Conservation (phyloP, 1,140 invertebrate species). For the Lordiphosa collinella region DNA sequence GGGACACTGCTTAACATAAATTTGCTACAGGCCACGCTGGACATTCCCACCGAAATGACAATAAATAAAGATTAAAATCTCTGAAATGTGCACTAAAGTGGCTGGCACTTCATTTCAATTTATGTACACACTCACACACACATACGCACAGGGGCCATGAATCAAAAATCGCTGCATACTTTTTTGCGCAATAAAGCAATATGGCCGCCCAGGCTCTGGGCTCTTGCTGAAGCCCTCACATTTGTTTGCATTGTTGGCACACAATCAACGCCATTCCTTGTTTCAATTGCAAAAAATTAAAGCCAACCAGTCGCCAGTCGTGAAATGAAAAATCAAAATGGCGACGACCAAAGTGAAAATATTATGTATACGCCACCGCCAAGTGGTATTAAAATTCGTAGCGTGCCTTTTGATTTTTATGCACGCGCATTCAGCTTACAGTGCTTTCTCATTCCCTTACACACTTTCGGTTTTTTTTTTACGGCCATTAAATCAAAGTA, state of each 20-base stretch:
- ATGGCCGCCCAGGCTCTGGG: slow-evolving; percentile 12
- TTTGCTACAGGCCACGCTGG: slow-evolving; percentile 20
- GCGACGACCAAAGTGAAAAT: slow-evolving; percentile 33
- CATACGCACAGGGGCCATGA: slow-evolving; percentile 29
- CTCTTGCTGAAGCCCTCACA: slow-evolving; percentile 4
- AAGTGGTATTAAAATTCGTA: slow-evolving; percentile 66
- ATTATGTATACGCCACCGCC: slow-evolving; percentile 60
- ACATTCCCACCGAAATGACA: slow-evolving; percentile 35
- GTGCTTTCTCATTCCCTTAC: slow-evolving; percentile 9
- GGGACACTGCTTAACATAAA: slow-evolving; percentile 45
- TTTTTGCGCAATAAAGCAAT: slow-evolving; percentile 50
- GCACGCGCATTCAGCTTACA: slow-evolving; percentile 28
- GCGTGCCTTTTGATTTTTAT: slow-evolving; percentile 57
- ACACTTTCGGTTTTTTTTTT: slow-evolving; percentile 31
- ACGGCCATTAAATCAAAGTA: slow-evolving; percentile 74
- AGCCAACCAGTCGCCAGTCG: slow-evolving; percentile 11
- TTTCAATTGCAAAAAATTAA: slow-evolving; percentile 62
- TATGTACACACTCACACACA: slow-evolving; percentile 43
- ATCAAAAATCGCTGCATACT: slow-evolving; percentile 70
- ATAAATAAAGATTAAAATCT: slow-evolving; percentile 77
- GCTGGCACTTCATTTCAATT: slow-evolving; percentile 74
- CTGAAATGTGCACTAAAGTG: slow-evolving; percentile 69
- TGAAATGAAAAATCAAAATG: slow-evolving; percentile 48
- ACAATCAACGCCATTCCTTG: slow-evolving; percentile 53
- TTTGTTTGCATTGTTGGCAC: slow-evolving; percentile 47